Evolutionary conservation across 1,140 invertebrate species (phyloP).

Genomic region (Pissodes strobi): DNA sequence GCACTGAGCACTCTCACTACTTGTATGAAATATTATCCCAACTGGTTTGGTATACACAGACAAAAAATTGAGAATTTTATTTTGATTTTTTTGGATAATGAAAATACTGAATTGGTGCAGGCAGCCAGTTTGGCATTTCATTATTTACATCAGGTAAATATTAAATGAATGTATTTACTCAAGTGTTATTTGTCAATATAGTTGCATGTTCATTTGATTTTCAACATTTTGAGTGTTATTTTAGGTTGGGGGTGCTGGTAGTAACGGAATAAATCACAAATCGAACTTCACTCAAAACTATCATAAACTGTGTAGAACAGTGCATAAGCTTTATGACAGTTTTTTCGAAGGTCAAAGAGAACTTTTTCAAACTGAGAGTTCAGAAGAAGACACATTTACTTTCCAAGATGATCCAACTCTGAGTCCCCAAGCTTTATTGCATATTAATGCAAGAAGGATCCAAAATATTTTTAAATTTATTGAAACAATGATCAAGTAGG

Average conservation of each 20-base stretch:
- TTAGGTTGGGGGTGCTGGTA: constrained; percentile 39
- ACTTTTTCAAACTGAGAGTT: constrained; percentile 18
- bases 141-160: constrained; percentile 32
- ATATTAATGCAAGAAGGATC: constrained; percentile 26
- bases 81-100: constrained; percentile 21
- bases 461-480: constrained; percentile 38
- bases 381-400: constrained; percentile 18
- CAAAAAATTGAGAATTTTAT: constrained; percentile 29
- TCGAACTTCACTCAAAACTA: constrained; percentile 32
- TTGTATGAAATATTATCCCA: constrained; percentile 28
- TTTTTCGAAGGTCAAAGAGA: constrained; percentile 38
- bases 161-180: not conserved
- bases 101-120: constrained; percentile 8
- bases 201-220: no score
- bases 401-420: constrained; percentile 23
- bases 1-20: constrained; percentile 17
- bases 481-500: constrained; percentile 37
- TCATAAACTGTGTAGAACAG: constrained; percentile 39
- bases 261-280: constrained; percentile 35
- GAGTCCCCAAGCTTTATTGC: constrained; percentile 13
- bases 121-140: constrained; percentile 32
- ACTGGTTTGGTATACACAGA: constrained; percentile 32
- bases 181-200: no score
- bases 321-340: constrained; percentile 33
- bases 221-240: no score